Evolutionary conservation across 2,797 vertebrate species (phyloP).

Genomic region (Pterois miles): DNA sequence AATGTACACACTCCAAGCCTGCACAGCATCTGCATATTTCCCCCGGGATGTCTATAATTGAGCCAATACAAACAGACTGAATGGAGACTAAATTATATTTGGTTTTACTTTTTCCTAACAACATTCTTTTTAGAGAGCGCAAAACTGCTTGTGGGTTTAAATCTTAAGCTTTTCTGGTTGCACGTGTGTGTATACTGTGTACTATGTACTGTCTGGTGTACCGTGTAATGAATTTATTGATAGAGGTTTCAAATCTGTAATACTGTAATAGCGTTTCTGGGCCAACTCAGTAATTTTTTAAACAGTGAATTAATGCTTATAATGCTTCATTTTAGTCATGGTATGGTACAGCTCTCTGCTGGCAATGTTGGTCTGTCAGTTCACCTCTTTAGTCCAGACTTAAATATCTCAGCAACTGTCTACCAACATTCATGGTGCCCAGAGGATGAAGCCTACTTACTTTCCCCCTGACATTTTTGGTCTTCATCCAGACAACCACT

Average conservation of each 20-base stretch:
- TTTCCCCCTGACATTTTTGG: not conserved
- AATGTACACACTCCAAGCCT: not conserved
- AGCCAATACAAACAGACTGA: slow-evolving; percentile 19
- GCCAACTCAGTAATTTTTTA: not conserved
- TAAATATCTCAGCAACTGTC: not conserved
- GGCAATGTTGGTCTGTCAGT: not conserved
- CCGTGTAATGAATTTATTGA: not conserved
- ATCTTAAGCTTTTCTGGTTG: not conserved
- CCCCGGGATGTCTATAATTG: not conserved
- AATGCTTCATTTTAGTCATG: not conserved
- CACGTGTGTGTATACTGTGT: not conserved
- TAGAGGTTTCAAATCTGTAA: not conserved
- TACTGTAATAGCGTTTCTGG: not conserved
- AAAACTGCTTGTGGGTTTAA: not conserved
- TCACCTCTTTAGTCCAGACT: too few relatives aligned
- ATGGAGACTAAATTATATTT: slow-evolving; percentile 22
- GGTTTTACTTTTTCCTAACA: not conserved
- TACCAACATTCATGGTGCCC: not conserved
- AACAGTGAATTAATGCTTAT: not conserved
- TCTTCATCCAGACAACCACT: not conserved
- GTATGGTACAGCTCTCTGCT: not conserved
- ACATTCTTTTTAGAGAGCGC: not conserved
- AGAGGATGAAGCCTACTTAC: not conserved
- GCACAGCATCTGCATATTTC: slow-evolving; percentile 20
- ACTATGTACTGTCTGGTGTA: not conserved